Evolutionary conservation across 37 sponge, comb jelly and placozoan genomes (phyloP).

Genomic region (Ephydatia muelleri): DNA sequence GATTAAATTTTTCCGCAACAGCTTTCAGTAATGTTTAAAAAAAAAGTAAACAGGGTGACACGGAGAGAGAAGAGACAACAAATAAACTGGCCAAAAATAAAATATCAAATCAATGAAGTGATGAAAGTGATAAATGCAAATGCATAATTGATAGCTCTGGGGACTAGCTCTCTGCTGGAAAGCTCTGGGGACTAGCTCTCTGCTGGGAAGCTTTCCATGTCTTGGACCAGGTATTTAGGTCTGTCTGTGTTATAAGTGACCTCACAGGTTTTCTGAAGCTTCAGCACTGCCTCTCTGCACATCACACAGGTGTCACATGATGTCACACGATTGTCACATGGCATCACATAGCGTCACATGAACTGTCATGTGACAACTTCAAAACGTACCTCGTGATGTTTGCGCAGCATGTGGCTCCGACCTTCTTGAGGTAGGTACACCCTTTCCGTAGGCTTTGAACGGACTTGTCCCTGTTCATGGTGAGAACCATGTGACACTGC

Average conservation of each 20-base stretch:
- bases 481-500: neutral
- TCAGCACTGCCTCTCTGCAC: conserved; percentile 50
- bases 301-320: neutral
- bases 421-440: conserved; percentile 49
- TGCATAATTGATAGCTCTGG: too few relatives aligned
- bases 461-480: conserved; percentile 58
- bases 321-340: neutral
- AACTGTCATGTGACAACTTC: neutral
- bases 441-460: conserved; percentile 56
- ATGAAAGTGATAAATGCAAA: too few relatives aligned
- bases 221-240: conserved; percentile 18
- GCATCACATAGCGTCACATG: neutral
- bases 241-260: conserved; percentile 61
- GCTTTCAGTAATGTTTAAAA: too few relatives aligned
- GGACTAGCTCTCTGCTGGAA: too few relatives aligned
- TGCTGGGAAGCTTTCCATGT: neutral
- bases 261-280: conserved; percentile 14
- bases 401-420: conserved; percentile 67
- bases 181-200: neutral
- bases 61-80: too few relatives aligned
- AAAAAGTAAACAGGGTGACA: too few relatives aligned
- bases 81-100: too few relatives aligned
- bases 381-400: conserved; percentile 71
- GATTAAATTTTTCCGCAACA: too few relatives aligned
- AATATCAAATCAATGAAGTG: too few relatives aligned